phyloP scores from a whole-genome alignment of 2,113 vertebrate species.

The Stegastes partitus region DNA sequence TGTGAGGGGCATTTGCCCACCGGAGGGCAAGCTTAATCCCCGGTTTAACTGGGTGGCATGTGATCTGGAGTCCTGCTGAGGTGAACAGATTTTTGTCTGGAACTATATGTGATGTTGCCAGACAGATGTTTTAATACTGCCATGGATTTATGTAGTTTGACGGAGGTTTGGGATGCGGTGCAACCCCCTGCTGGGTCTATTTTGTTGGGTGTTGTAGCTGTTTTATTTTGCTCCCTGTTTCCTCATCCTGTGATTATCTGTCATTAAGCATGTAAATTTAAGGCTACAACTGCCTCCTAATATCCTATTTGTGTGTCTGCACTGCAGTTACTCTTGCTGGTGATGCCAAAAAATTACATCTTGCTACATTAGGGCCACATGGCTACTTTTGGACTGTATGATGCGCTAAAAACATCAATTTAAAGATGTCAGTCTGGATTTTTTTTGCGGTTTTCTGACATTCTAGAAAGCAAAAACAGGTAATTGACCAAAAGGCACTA shows the following conservation, averaged over 20 bases:
- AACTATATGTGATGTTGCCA: conserved; percentile 40
- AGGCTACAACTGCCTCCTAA: not conserved
- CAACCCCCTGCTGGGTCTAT: not conserved
- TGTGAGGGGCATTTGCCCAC: conserved; percentile 36
- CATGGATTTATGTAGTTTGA: conserved; percentile 29
- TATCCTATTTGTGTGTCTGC: not conserved
- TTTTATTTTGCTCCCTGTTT: conserved; percentile 7
- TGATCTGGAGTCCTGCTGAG: conserved; percentile 69
- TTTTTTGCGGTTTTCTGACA: too few species aligned
- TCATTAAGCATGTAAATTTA: not conserved
- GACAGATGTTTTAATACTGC: conserved; percentile 57
- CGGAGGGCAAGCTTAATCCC: conserved; percentile 57
- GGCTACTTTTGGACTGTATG: not conserved
- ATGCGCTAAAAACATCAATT: not conserved
- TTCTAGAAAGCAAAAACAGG: too few species aligned
- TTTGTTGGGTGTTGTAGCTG: not conserved
- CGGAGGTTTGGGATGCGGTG: conserved; percentile 26
- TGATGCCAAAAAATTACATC: not conserved
- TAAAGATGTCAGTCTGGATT: not conserved
- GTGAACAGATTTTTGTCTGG: conserved; percentile 67
- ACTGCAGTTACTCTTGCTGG: not conserved
- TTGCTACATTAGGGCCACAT: not conserved
- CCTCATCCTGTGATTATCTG: not conserved
- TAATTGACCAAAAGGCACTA: not conserved
- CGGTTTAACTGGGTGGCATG: conserved; percentile 60